Conservation (phyloP, 2,113 vertebrate species). For the Lophius piscatorius region DNA sequence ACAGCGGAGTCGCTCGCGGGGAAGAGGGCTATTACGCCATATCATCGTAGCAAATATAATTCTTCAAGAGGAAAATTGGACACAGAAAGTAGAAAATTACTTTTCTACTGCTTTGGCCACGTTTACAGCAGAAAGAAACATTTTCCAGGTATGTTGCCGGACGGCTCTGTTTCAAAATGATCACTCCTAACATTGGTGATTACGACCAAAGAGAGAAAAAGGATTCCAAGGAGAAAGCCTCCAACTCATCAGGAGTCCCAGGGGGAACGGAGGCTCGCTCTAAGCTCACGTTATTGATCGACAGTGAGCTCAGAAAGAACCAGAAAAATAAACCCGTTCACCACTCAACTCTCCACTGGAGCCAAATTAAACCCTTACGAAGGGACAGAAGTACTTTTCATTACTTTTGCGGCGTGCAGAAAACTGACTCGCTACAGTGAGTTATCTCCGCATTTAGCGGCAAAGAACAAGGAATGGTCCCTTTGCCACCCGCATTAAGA, state of each 20-base stretch:
- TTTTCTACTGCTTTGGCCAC: conserved; percentile 39
- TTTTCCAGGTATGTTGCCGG: conserved; percentile 10
- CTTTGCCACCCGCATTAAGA: conserved; percentile 14
- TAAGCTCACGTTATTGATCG: background rate
- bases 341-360: conserved; percentile 14
- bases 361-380: conserved; percentile 36
- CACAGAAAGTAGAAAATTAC: conserved; percentile 50
- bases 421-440: conserved; percentile 54
- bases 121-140: conserved; percentile 24
- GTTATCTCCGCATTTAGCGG: conserved; percentile 57
- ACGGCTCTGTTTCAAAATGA: conserved; percentile 23
- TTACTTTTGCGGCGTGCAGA: conserved; percentile 33
- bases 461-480: conserved; percentile 26
- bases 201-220: background rate
- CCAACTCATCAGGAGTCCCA: background rate
- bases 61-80: conserved; percentile 62
- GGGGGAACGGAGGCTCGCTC: background rate
- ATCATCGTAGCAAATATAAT: conserved; percentile 46
- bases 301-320: background rate
- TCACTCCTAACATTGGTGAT: conserved; percentile 22
- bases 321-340: conserved; percentile 24
- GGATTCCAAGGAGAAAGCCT: background rate
- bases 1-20: conserved; percentile 28
- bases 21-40: conserved; percentile 26
- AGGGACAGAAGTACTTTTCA: conserved; percentile 22